phyloP scores from a whole-genome alignment of 2,113 vertebrate species.

The Salvelinus sp. region DNA sequence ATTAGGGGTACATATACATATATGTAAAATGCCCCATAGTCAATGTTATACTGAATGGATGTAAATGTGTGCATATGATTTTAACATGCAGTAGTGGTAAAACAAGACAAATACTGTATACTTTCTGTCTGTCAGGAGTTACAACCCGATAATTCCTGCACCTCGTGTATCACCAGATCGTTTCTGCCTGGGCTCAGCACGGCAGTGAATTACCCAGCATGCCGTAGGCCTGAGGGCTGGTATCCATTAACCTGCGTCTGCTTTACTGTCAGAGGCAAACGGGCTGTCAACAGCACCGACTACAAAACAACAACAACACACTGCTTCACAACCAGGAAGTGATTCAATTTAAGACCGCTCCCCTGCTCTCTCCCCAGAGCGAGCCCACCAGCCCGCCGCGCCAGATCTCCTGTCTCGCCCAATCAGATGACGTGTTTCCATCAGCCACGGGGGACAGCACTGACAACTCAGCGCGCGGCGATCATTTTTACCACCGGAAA shows the following conservation, averaged over 20 bases:
- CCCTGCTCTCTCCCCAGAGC: conserved; percentile 18
- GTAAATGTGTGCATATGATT: background rate
- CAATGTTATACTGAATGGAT: background rate
- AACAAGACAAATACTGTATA: too few relatives aligned
- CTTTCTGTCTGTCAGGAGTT: background rate
- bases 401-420: conserved; percentile 7
- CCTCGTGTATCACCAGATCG: too few relatives aligned
- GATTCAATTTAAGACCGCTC: conserved; percentile 61
- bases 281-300: conserved; percentile 48
- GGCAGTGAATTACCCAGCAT: conserved; percentile 52
- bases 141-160: too few relatives aligned
- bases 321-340: conserved; percentile 44
- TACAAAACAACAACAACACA: conserved; percentile 34
- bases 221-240: conserved; percentile 43
- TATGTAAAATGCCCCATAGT: background rate
- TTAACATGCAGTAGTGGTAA: background rate
- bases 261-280: conserved; percentile 50
- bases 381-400: conserved; percentile 33
- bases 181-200: conserved; percentile 28
- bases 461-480: conserved; percentile 32
- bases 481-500: conserved; percentile 54
- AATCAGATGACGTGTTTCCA: conserved; percentile 52
- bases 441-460: conserved; percentile 53
- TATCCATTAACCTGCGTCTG: conserved; percentile 57
- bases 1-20: background rate